phyloP scores from a whole-genome alignment of 2,797 vertebrate species.

The Molossus molossus region DNA sequence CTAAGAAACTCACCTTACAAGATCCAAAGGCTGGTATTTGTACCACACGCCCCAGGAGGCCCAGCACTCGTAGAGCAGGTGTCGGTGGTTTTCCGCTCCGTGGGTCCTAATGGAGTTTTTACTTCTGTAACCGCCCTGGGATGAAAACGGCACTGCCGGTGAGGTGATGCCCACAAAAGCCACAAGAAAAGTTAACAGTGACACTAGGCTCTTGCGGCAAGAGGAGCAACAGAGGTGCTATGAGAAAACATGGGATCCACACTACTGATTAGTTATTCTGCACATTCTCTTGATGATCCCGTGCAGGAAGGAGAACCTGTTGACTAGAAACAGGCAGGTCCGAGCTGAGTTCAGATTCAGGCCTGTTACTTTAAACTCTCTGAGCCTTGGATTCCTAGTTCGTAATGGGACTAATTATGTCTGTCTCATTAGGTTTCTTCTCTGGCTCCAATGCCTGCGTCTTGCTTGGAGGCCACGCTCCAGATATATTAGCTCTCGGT shows the following conservation, averaged over 20 bases:
- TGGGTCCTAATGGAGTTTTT: conserved; percentile 96
- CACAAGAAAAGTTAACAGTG: not conserved
- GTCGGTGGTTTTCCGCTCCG: conserved; percentile 96
- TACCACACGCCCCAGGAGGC: conserved; percentile 98
- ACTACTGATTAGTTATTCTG: not conserved
- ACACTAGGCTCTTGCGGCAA: not conserved
- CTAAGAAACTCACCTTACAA: conserved; percentile 92
- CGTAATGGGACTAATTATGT: not conserved
- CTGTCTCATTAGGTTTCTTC: not conserved
- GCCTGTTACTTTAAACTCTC: not conserved
- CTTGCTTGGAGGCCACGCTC: not conserved
- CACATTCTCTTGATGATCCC: not conserved
- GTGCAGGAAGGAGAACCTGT: not conserved
- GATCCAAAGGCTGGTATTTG: conserved; percentile 97
- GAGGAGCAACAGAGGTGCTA: not conserved
- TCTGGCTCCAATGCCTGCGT: not conserved
- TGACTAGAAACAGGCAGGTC: not conserved
- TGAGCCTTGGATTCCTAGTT: not conserved
- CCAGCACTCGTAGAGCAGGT: conserved; percentile 96
- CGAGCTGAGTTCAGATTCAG: not conserved
- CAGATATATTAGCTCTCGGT: not conserved
- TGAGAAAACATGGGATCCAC: not conserved
- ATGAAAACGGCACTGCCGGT: conserved; percentile 78
- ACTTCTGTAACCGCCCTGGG: conserved; percentile 96
- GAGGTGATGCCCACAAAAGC: conserved; percentile 10